A percentile compares a stretch with the other conserved stretches of the same genome.
Evolutionary conservation across 2,888 invertebrate species (phyloP).

Genomic region (Eremobia ochroleuca): DNA sequence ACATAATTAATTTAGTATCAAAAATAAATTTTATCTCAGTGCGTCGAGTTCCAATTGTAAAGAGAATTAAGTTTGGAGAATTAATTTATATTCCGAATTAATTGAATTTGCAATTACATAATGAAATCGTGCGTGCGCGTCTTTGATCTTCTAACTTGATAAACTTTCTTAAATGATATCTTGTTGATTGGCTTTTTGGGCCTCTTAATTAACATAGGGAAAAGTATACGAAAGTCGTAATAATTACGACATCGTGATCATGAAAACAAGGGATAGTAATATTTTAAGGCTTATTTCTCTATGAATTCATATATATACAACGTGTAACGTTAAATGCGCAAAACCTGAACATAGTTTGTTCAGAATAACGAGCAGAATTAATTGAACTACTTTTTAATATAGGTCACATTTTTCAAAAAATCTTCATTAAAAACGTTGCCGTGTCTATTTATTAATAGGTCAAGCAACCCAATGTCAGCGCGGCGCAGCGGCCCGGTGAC

Average conservation of each 20-base stretch:
- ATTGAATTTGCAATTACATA: slow-evolving; percentile 38
- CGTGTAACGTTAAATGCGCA: too few species aligned
- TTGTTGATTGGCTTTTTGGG: not conserved
- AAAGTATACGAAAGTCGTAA: not conserved
- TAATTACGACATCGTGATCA: not conserved
- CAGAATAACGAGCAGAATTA: too few species aligned
- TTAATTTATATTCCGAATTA: slow-evolving; percentile 28
- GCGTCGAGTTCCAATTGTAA: slow-evolving; percentile 14
- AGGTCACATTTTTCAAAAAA: too few species aligned
- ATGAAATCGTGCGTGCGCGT: slow-evolving; percentile 32
- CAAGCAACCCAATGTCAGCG: too few species aligned
- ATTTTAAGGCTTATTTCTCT: too few species aligned
- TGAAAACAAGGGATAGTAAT: not conserved
- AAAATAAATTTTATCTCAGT: slow-evolving; percentile 36
- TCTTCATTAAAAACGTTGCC: too few species aligned
- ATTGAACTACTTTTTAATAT: too few species aligned
- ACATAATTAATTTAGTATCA: slow-evolving; percentile 30
- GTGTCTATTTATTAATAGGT: too few species aligned
- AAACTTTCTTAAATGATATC: slow-evolving; percentile 35
- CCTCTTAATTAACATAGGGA: not conserved
- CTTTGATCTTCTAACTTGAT: slow-evolving; percentile 12
- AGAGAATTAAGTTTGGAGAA: slow-evolving; percentile 19
- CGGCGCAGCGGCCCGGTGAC: too few species aligned
- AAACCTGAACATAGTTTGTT: too few species aligned
- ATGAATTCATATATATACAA: too few species aligned